phyloP scores from a whole-genome alignment of 2,797 vertebrate genomes.

The Ptychobarbus kaznakovi region DNA sequence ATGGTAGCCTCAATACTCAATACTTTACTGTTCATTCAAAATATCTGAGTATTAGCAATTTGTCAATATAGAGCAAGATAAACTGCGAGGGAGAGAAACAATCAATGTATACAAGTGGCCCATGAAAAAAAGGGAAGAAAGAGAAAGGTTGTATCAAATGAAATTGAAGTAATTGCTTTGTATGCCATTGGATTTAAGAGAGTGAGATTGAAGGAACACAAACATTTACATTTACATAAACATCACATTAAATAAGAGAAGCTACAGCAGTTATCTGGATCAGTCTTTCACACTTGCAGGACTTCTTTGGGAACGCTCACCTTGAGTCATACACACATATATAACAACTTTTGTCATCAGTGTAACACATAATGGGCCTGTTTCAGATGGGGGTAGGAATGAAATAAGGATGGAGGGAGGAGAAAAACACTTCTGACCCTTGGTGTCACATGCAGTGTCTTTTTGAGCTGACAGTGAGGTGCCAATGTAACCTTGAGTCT shows the following conservation, averaged over 20 bases:
- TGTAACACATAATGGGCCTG: slow-evolving; percentile 65
- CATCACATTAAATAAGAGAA: background rate
- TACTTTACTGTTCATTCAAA: background rate
- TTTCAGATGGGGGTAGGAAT: slow-evolving; percentile 18
- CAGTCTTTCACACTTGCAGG: slow-evolving; percentile 39
- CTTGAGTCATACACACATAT: slow-evolving; percentile 30
- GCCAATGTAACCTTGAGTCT: slow-evolving; percentile 46
- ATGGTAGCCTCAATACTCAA: background rate
- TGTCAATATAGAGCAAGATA: background rate
- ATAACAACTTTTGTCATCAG: slow-evolving; percentile 34
- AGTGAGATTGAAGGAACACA: background rate
- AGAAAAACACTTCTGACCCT: slow-evolving; percentile 46
- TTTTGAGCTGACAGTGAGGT: slow-evolving; percentile 38
- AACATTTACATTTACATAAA: background rate
- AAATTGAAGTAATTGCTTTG: background rate
- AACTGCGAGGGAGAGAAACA: background rate
- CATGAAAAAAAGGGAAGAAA: background rate
- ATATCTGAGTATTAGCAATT: background rate
- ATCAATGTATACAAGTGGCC: background rate
- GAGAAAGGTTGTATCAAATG: background rate
- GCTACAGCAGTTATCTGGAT: slow-evolving; percentile 22
- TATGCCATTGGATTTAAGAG: background rate
- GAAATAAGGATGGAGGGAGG: slow-evolving; percentile 15
- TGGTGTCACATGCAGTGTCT: slow-evolving; percentile 43
- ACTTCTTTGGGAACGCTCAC: background rate